A percentile compares a stretch with the other conserved stretches of the same genome.
Evolutionary conservation across 2,888 invertebrate genomes (phyloP).

Genomic region (Heterodera filipjevi): DNA sequence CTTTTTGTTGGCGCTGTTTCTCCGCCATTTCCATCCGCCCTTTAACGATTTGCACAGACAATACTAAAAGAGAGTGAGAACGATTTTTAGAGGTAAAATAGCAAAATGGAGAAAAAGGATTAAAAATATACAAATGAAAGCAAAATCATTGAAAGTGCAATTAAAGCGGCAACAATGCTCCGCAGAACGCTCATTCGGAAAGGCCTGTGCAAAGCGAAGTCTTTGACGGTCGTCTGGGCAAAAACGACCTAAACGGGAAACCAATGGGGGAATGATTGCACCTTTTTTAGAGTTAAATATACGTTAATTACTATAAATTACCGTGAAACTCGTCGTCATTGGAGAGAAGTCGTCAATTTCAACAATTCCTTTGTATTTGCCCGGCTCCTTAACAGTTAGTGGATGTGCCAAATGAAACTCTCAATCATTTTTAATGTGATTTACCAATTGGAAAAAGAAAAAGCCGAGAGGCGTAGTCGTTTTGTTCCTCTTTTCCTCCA

Average conservation of each 20-base stretch:
- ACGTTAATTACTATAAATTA: background rate
- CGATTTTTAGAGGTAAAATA: background rate
- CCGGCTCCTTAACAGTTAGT: no score
- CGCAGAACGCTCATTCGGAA: constrained; percentile 34
- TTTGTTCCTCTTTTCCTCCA: constrained; percentile 5
- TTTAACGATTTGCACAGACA: constrained; percentile 37
- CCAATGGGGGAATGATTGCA: no score
- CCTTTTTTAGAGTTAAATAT: background rate
- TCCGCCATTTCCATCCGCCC: background rate
- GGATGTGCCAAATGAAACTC: background rate
- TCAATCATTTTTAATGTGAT: background rate
- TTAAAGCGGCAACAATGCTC: constrained; percentile 30
- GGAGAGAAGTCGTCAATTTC: constrained; percentile 25
- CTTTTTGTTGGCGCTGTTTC: background rate
- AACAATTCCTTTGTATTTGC: constrained; percentile 33
- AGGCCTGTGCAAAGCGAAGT: constrained; percentile 39
- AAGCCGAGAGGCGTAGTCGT: constrained; percentile 36
- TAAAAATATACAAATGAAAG: constrained; percentile 36
- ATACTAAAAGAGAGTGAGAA: constrained; percentile 30
- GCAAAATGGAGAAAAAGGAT: background rate
- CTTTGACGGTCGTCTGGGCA: constrained; percentile 23
- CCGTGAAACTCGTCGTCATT: constrained; percentile 31
- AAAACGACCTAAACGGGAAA: constrained; percentile 18
- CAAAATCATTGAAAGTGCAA: constrained; percentile 38
- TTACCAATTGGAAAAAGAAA: constrained; percentile 40